phyloP scores from a whole-genome alignment of 2,113 vertebrate genomes.

The Thamnaconus septentrionalis region DNA sequence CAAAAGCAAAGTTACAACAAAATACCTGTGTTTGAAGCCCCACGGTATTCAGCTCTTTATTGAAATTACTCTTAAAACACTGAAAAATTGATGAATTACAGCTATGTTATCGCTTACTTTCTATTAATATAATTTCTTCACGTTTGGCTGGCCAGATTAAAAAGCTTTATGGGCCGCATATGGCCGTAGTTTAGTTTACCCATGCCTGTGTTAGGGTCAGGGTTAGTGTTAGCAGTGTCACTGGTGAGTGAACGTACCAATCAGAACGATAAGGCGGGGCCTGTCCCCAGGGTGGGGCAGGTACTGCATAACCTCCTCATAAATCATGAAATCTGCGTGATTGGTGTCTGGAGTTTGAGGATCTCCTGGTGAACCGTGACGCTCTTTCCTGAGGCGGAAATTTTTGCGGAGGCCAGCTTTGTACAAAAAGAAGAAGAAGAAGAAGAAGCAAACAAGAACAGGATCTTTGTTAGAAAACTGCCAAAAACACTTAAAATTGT shows the following conservation, averaged over 20 bases:
- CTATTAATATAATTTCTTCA: no score
- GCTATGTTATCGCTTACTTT: no score
- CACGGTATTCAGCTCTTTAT: no score
- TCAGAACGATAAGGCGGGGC: constrained; percentile 88
- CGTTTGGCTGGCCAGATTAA: no score
- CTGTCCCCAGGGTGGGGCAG: constrained; percentile 81
- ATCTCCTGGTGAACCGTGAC: constrained; percentile 70
- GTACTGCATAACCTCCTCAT: constrained; percentile 88
- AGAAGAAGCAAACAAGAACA: neutral
- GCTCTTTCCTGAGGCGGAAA: constrained; percentile 84
- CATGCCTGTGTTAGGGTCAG: neutral
- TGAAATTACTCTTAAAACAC: no score
- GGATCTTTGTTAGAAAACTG: neutral
- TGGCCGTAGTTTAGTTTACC: no score
- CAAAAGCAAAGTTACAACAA: no score
- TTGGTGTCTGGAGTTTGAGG: constrained; percentile 58
- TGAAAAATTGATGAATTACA: no score
- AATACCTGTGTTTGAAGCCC: no score
- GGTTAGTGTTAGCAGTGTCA: neutral
- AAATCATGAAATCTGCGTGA: constrained; percentile 80
- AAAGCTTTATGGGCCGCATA: no score
- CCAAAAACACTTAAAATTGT: neutral
- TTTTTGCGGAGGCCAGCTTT: constrained; percentile 89
- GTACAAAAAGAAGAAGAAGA: constrained; percentile 1
- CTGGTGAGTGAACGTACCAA: constrained; percentile 75